Evolutionary conservation across 2,888 invertebrate species (phyloP), one percentile per base, ranked within the genome.

Genomic region (Melanostoma scalare): DNA sequence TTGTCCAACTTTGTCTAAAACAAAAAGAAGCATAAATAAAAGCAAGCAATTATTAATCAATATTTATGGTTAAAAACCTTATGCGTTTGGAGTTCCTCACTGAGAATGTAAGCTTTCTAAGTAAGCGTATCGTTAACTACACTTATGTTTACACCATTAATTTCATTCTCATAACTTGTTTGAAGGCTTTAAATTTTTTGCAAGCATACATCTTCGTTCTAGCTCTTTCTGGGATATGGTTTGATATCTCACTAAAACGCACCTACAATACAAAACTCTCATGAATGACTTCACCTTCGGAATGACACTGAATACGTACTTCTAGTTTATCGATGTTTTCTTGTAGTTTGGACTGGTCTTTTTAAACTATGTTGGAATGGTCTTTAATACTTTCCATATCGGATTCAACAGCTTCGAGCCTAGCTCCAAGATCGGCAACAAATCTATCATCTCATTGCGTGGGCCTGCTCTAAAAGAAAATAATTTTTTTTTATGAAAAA

Each of bases 401-500:
- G 20, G 88, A 87, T 20, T 88, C 86, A 35, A 90, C 87, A 4
- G 90, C 88, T 86, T 89, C 89, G 9, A 91, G 87, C 87, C 90
- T 91, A n/a, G 91, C 91, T 44, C 91, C 91, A 78, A 91, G 90
- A 78, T 89, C 89, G 0, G 91, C 91, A 6, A 91, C 90, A 30
- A 90, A 79, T 58, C 91, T 90, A 56, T 90, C 89, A 76, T 90
- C 89, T 88, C 89, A 61, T 88, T 87, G 68, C 89, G 89, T 61
- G 88, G 86, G 48, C 88, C 88, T 35, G 89, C 86, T 0, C 86
- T 87, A 1, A 20, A 20, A 20, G 0, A 20, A 20, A 20, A 20
- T 20, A 20, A 20, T 20, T 20, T 20, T 20, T 20, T 20, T 20
- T 20, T 1, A 20, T 20, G 20, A 20, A 20, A 20, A 20, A 20